Base-by-base conservation (phyloP, 2,797 vertebrate species). In the Pristis pectinata region DNA sequence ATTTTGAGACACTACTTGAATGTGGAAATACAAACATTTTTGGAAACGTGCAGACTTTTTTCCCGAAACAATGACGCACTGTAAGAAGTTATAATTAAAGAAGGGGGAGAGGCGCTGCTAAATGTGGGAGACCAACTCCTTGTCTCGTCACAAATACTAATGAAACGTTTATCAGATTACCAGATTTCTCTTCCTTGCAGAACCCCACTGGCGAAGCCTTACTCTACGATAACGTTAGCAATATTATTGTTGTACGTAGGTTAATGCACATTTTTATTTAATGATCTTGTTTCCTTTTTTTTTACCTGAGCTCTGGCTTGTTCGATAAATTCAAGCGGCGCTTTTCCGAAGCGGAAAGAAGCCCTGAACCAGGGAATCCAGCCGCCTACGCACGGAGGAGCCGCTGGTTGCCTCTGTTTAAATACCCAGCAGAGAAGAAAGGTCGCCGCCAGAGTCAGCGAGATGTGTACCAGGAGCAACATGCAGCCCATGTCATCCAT, bases 291-390 rank as follows among this genome's bases (percentile, higher is more conserved):
- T 64, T 89, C 56, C 34, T 61, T 89, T 34, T 61, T 89, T 34
- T 56, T 96, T 97, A 98, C 98, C 97, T 97, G 96, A 4, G 95
- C 95, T 95, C 97, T 97, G 83, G 98, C 97, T 96, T 96, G 96
- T 94, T 97, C 96, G 95, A 98, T 97, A 77, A 97, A 98, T 95
- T 97, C 96, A 96, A 98, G 95, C 49, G 98, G 98, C 53, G 96
- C 97, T 96, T 97, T 97, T 53, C 97, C 97, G 76, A 98, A 97
- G 94, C 97, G 96, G 92, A 97, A 96, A 0, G 96, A 97, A 10
- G 97, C 97, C 95, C 98, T 98, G n/a, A 98, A 95, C 98, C 98
- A 98, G 27, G 98, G 98, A 95, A 98, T 97, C 97, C 98, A 98
- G 95, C 98, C 97, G n/a, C 95, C n/a, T 95, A 98, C 96, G 95